Evolutionary conservation across 2,113 vertebrate species (phyloP).

Genomic region (Seriola dumerili): DNA sequence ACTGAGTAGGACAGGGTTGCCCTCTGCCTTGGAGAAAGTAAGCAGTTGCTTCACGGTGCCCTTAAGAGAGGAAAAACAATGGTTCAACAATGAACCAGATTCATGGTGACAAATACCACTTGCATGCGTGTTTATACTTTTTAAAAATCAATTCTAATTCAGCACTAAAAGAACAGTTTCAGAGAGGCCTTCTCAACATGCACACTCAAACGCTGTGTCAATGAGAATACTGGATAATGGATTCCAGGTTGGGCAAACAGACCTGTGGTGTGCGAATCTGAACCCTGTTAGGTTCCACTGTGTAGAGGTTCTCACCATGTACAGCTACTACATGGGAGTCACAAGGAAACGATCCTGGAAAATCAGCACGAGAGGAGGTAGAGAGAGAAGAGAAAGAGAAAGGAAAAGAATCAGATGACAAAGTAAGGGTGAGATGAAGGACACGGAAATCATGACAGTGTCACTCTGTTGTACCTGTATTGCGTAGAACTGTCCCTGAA

Average conservation of each 20-base stretch:
- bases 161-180: not conserved
- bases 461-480: slow-evolving; percentile 83
- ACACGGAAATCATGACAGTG: not conserved
- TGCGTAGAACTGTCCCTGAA: slow-evolving; percentile 84
- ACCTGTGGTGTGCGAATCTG: slow-evolving; percentile 97
- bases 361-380: not conserved
- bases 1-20: slow-evolving; percentile 90
- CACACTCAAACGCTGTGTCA: not conserved
- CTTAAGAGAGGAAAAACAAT: slow-evolving; percentile 69
- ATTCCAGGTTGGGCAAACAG: slow-evolving; percentile 22
- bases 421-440: not conserved
- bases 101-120: not conserved
- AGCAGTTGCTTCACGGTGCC: slow-evolving; percentile 97
- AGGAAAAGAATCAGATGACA: not conserved
- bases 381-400: not conserved
- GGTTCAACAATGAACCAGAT: not conserved
- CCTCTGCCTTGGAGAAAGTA: slow-evolving; percentile 91
- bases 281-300: slow-evolving; percentile 91
- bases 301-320: slow-evolving; percentile 92
- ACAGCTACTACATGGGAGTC: slow-evolving; percentile 89
- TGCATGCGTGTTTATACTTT: not conserved
- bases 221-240: not conserved
- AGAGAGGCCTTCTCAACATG: not conserved
- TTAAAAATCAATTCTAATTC: not conserved
- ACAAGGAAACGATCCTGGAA: slow-evolving; percentile 90